Evolutionary conservation across 2,113 vertebrate genomes (phyloP).

Genomic region (Carettochelys insculpta): DNA sequence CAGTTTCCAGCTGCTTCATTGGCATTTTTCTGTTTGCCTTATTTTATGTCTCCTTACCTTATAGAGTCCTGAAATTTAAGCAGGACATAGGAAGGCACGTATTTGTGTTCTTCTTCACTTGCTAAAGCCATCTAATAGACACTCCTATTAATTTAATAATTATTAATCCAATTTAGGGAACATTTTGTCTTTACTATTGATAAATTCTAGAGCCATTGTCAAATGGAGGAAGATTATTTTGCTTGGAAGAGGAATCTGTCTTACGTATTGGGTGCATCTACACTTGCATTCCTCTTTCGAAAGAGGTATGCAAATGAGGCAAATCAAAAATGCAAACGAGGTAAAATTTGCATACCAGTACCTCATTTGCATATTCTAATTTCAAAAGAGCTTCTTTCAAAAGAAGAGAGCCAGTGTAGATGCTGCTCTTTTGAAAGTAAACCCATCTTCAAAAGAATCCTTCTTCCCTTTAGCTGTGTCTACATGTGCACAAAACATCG

Average conservation of each 20-base stretch:
- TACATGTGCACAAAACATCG: too few species aligned
- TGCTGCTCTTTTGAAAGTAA: too few species aligned
- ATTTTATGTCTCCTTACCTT: background rate
- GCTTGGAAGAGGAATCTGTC: background rate
- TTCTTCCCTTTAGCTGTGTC: too few species aligned
- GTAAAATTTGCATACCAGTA: too few species aligned
- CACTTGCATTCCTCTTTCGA: too few species aligned
- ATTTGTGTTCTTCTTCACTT: background rate
- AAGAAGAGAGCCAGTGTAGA: too few species aligned
- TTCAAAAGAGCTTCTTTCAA: too few species aligned
- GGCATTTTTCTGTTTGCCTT: background rate
- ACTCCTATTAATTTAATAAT: conserved; percentile 15
- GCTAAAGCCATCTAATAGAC: conserved; percentile 12
- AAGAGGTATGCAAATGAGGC: too few species aligned
- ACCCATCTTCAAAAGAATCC: too few species aligned
- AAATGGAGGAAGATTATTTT: conserved; percentile 4
- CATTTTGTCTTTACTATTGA: conserved; percentile 23
- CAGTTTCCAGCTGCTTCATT: conserved; percentile 3
- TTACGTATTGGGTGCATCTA: background rate
- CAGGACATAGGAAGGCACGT: conserved; percentile 1
- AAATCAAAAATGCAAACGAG: too few species aligned
- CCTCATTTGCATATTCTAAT: too few species aligned
- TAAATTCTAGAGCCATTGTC: background rate
- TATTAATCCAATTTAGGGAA: conserved; percentile 8
- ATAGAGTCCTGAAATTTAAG: background rate